Evolutionary conservation across 2,888 invertebrate species (phyloP).

Genomic region (Ormyrus labotus): DNA sequence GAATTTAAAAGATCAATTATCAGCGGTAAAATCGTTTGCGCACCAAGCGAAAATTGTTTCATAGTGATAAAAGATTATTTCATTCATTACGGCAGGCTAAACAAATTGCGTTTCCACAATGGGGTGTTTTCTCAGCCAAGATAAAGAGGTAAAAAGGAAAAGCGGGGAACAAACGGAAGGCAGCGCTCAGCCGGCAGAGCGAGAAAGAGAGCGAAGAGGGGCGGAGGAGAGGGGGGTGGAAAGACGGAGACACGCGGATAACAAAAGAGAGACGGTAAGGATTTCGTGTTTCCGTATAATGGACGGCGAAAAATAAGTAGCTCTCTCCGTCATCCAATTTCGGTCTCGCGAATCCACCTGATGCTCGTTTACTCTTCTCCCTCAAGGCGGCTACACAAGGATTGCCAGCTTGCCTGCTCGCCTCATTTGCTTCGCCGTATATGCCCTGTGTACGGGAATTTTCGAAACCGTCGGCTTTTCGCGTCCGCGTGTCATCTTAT

Average conservation of each 20-base stretch:
- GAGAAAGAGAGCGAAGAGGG: background rate
- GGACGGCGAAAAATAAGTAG: constrained; percentile 50
- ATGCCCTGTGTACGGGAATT: constrained; percentile 1
- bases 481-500: constrained; percentile 14
- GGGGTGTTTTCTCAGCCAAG: constrained; percentile 12
- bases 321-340: constrained; percentile 49
- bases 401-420: background rate
- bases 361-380: constrained; percentile 26
- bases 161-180: background rate
- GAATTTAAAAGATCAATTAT: no score
- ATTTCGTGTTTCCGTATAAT: constrained; percentile 48
- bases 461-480: background rate
- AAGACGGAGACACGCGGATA: constrained; percentile 3
- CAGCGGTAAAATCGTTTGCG: no score
- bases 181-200: background rate
- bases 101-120: constrained; percentile 31
- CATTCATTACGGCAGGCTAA: constrained; percentile 18
- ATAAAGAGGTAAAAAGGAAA: constrained; percentile 25
- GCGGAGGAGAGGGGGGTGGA: no score
- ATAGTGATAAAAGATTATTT: background rate
- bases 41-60: background rate
- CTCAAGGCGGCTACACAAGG: background rate
- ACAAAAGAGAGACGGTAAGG: constrained; percentile 35
- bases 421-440: constrained; percentile 22
- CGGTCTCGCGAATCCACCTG: constrained; percentile 47